Percentiles rank a stretch among this genome's conserved stretches.
Conservation (phyloP, 1,140 invertebrate species). For the Pseudomyrmex sp. region DNA sequence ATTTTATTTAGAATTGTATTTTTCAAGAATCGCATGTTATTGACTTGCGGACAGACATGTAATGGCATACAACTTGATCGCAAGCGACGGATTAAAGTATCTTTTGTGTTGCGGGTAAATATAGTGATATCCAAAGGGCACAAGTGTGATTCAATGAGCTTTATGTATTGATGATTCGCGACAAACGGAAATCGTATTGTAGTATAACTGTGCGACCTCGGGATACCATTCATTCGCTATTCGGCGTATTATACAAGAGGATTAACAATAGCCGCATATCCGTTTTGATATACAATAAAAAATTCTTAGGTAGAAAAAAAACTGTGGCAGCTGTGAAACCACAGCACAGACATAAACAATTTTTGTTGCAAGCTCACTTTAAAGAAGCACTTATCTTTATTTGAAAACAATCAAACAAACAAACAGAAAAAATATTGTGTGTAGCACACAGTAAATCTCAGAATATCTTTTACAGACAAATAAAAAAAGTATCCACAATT, state of each 20-base stretch:
- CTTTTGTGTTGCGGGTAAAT: constrained; percentile 34
- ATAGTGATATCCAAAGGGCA: constrained; percentile 3
- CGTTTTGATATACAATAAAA: constrained; percentile 20
- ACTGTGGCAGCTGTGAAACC: background rate
- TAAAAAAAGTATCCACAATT: too few relatives aligned
- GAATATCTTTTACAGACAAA: too few relatives aligned
- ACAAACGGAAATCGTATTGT: constrained; percentile 57
- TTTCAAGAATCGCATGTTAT: background rate
- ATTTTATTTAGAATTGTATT: background rate
- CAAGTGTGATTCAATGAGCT: constrained; percentile 33
- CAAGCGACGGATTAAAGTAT: constrained; percentile 40
- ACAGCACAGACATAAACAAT: background rate
- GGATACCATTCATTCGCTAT: constrained; percentile 46
- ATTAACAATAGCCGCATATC: constrained; percentile 59
- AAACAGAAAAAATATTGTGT: too few relatives aligned
- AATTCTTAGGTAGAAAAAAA: background rate
- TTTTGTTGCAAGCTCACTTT: background rate
- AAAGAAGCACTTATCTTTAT: too few relatives aligned
- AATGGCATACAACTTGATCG: constrained; percentile 16
- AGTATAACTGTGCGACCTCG: constrained; percentile 47
- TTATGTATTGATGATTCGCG: constrained; percentile 34
- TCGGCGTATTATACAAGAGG: constrained; percentile 23
- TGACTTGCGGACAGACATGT: background rate
- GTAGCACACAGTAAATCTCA: too few relatives aligned
- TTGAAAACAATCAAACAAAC: too few relatives aligned